Evolutionary conservation across 2,113 vertebrate genomes (phyloP), one percentile per base, ranked within the genome.

Genomic region (Cebus imitator): DNA sequence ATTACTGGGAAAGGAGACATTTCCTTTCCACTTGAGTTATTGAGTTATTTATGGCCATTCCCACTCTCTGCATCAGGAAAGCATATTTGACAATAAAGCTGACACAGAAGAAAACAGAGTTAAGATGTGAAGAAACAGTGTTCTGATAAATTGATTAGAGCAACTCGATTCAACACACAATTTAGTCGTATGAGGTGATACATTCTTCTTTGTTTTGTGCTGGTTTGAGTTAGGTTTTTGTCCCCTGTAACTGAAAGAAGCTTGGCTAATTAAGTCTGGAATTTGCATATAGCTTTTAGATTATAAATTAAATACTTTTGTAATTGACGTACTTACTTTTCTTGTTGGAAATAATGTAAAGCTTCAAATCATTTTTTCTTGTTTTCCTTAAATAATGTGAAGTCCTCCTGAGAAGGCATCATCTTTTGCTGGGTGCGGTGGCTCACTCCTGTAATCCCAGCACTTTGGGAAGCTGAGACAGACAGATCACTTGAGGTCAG

Each of bases 241-340:
- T 93, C 21, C 0, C 52, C 43, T 84, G 45, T 79, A 85, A 57
- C 50, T 88, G 30, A 93, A 92, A 93, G 79, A 58, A 78, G 20
- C 16, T 76, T 93, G 52, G 10, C 27, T 72, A 72, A 79, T 87
- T 91, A 64, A 90, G 6, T 68, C 14, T 80, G 30, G 87, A 75
- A 93, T 70, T 93, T 96, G 45, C 91, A 58, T 72, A 52, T 32
- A 83, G 13, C 7, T 57, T 96, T 93, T 87, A 72, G 43, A 84
- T 78, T 23, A 87, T 86, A 94, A 86, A 7, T 87, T 84, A 92
- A 95, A 66, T 88, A 76, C 61, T 80, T 95, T 94, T 96, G 32
- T 68, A 83, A 58, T 90, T 79, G n/a, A 61, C 78, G 75, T 86
- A 37, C 43, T 93, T 88, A 79, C 50, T 93, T 43, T 90, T 66